Percentiles rank a stretch among this genome's conserved stretches.
These are phyloP conservation scores for Sycophila texana DNA, from an alignment of 2,888 invertebrate species.

Conservation along the genomic window DNA sequence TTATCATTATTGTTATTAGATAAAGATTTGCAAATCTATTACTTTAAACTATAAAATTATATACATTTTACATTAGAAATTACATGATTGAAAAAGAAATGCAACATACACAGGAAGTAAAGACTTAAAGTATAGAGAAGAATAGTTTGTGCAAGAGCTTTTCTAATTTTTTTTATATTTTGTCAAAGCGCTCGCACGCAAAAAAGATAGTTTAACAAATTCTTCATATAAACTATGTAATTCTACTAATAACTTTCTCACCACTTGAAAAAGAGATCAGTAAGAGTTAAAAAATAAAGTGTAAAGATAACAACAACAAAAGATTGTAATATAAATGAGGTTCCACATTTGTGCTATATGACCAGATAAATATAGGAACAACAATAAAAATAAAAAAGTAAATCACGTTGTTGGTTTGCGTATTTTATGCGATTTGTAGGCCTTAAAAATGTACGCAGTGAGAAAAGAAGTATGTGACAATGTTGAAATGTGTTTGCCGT, in stretches of 20 bases:
- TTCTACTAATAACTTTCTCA: no score
- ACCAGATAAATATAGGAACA: neutral
- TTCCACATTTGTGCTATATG: neutral
- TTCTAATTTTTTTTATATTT: conserved; percentile 14
- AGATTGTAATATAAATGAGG: conserved; percentile 9
- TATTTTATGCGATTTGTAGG: conserved; percentile 31
- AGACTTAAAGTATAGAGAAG: conserved; percentile 7
- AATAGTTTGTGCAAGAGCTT: neutral
- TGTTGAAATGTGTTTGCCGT: conserved; percentile 35
- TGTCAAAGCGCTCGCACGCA: neutral
- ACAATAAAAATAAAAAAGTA: conserved; percentile 1
- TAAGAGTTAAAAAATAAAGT: conserved; percentile 26
- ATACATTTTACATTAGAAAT: no score
- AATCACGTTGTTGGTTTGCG: conserved; percentile 24
- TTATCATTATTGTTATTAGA: neutral
- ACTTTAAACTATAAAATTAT: neutral
- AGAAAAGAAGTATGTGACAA: conserved; percentile 28
- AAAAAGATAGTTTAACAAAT: neutral
- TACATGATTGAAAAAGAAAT: no score
- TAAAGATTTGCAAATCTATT: conserved; percentile 2
- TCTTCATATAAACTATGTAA: neutral
- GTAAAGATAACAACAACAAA: conserved; percentile 15
- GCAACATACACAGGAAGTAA: conserved; percentile 10
- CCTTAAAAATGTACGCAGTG: conserved; percentile 35
- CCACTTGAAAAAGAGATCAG: neutral